Base-by-base conservation (phyloP, 2,888 invertebrate genomes). In the Scaptomyza reducta region DNA sequence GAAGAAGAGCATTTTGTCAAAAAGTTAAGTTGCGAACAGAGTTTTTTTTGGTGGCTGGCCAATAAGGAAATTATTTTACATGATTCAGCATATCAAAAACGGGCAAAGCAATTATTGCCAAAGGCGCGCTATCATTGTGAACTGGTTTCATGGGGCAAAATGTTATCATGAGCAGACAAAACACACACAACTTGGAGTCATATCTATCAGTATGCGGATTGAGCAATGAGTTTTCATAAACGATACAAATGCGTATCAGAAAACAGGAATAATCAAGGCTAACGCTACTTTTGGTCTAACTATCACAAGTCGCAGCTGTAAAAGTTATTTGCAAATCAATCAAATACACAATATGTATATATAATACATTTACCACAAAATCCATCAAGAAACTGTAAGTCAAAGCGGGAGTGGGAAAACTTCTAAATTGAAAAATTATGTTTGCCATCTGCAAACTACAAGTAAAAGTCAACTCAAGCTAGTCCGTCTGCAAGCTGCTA, bases 31-130 rank as follows among this genome's bases (percentile, higher is more conserved):
- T 74, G 64, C 45, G 29, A 53, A 68, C 51, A 50, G 65, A 29
- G 22, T 58, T 64, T 64, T 53, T 58, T 22, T 33, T 62, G n/a
- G n/a, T 3, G 14, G 2, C 40, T 40, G 68, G 64, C 73, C 82
- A 81, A 81, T 76, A 74, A 81, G 77, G 63, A 82, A 82, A 82
- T 82, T 82, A 82, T 82, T 82, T 82, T 69, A 66, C 77, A 80
- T 82, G 82, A 82, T 66, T 82, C 87, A 77, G 87, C 80, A 76
- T 59, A 86, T 74, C 59, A 67, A 70, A 40, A 6, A 40, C 9
- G 1, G 50, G 42, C 77, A 86, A 86, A 69, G 87, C 78, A 86
- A 86, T 82, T 82, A 83, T 74, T 55, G 50, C 54, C 57, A 79
- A 79, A 82, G 59, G n/a, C 65, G 77, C 85, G 64, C 41, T 76